phyloP scores from a whole-genome alignment of 2,888 invertebrate species.

The Melitaea athalia region DNA sequence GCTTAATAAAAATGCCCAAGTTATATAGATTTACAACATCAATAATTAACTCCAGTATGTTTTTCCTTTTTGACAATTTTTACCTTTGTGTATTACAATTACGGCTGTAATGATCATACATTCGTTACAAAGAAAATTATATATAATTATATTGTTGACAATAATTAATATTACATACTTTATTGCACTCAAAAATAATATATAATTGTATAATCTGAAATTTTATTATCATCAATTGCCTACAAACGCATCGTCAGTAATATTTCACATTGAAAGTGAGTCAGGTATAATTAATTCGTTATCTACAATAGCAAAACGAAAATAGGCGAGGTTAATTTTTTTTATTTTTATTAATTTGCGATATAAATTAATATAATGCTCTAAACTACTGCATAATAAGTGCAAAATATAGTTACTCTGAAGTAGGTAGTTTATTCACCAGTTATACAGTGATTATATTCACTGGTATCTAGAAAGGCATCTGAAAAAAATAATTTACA shows the following conservation, averaged over 20 bases:
- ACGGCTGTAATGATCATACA: no score
- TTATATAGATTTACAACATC: no score
- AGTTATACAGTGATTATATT: slow-evolving; percentile 42
- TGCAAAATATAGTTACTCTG: slow-evolving; percentile 62
- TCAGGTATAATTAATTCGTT: slow-evolving; percentile 47
- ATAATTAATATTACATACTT: no score
- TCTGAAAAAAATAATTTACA: slow-evolving; percentile 48
- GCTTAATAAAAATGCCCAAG: no score
- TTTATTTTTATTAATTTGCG: slow-evolving; percentile 43
- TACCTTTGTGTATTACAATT: no score
- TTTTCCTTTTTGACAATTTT: no score
- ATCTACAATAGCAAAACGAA: slow-evolving; percentile 56
- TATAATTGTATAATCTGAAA: no score
- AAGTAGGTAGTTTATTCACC: slow-evolving; percentile 51
- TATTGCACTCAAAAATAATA: no score
- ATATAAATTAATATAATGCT: slow-evolving; percentile 51
- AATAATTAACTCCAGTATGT: no score
- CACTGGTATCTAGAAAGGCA: slow-evolving; percentile 44
- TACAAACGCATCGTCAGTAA: not conserved
- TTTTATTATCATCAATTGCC: not conserved
- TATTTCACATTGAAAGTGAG: not conserved
- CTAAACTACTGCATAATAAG: slow-evolving; percentile 56
- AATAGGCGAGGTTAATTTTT: slow-evolving; percentile 42
- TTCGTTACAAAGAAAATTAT: no score
- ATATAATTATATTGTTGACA: no score